These are phyloP conservation scores for Scytalopus superciliaris DNA, from an alignment of 2,113 vertebrate genomes.

Conservation along the genomic window DNA sequence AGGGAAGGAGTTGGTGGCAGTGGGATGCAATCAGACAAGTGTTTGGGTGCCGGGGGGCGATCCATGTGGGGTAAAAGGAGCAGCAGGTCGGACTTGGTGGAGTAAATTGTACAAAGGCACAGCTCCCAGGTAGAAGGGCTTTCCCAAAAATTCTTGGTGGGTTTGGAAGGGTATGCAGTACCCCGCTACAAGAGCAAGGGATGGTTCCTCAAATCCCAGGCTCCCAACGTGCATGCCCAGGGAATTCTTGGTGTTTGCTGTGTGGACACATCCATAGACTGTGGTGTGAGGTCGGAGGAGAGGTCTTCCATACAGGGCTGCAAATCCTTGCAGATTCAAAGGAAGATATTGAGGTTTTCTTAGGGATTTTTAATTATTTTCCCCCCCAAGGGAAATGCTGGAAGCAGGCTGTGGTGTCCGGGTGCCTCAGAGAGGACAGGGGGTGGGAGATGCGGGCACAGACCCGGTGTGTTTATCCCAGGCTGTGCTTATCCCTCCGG, in stretches of 20 bases:
- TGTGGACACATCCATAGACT: rapidly evolving
- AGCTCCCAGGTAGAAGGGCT: rapidly evolving
- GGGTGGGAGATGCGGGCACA: neutral
- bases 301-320: neutral
- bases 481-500: neutral
- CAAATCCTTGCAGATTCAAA: neutral
- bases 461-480: neutral
- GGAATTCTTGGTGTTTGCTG: rapidly evolving
- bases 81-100: neutral
- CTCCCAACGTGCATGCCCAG: neutral
- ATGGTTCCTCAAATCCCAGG: neutral
- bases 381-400: neutral
- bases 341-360: neutral
- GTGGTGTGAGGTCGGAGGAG: neutral
- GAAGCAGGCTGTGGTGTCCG: rapidly evolving
- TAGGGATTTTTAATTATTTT: no score
- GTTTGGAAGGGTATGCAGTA: no score
- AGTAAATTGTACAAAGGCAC: neutral
- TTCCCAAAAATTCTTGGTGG: neutral
- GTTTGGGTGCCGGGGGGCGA: neutral
- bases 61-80: neutral
- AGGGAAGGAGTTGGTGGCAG: neutral
- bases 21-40: neutral
- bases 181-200: no score
- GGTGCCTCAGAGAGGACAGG: neutral